Evolutionary conservation across 2,888 invertebrate species (phyloP).

Genomic region (Bugulina stolonifera): DNA sequence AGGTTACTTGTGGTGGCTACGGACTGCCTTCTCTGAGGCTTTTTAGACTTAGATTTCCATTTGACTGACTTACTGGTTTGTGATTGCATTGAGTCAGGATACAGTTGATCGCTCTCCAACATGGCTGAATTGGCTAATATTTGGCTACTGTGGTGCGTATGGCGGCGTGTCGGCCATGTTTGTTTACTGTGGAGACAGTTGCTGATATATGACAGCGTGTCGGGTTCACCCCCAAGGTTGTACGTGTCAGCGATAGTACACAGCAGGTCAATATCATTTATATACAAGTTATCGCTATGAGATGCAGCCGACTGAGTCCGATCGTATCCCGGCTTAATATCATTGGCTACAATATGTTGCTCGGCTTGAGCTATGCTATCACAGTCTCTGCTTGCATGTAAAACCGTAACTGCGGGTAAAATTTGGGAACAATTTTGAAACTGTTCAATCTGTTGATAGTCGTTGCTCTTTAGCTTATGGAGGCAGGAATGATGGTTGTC

Average conservation of each 20-base stretch:
- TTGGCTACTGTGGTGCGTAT: background rate
- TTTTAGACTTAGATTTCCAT: background rate
- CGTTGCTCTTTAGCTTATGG: background rate
- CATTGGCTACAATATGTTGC: background rate
- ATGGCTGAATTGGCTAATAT: background rate
- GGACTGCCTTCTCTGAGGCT: background rate
- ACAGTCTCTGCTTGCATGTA: background rate
- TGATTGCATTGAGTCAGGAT: background rate
- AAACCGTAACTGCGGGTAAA: background rate
- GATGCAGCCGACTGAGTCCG: background rate
- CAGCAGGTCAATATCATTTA: conserved; percentile 9
- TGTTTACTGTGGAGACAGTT: background rate
- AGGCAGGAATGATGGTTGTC: background rate
- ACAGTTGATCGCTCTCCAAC: conserved; percentile 2
- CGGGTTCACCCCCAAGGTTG: background rate
- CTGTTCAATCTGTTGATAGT: background rate
- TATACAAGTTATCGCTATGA: conserved; percentile 5
- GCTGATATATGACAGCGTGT: conserved; percentile 6
- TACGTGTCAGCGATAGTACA: conserved; percentile 15
- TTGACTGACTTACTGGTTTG: background rate
- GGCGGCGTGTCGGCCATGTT: background rate
- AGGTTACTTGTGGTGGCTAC: background rate
- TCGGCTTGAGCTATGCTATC: background rate
- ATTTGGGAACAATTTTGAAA: background rate
- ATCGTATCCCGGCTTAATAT: background rate